Conservation (phyloP, 2,888 invertebrate species). For the Morpho deidamia region DNA sequence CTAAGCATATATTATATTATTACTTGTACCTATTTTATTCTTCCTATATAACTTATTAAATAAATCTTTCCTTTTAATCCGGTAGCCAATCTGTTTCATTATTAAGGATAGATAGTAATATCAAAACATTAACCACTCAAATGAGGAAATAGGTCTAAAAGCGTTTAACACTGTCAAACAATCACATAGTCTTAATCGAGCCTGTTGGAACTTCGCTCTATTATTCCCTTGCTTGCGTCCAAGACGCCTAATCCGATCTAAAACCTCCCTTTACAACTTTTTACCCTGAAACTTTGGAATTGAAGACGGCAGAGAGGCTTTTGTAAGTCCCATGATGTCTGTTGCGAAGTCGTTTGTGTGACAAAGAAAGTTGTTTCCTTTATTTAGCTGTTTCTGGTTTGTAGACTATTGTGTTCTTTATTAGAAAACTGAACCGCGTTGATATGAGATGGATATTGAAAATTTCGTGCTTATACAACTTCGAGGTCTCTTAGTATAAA, state of each 20-base stretch:
- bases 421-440: neutral
- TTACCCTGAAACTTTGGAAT: slow-evolving; percentile 35
- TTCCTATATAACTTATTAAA: too few relatives aligned
- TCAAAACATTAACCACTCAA: neutral
- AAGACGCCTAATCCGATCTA: slow-evolving; percentile 47
- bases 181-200: slow-evolving; percentile 5
- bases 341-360: slow-evolving; percentile 7
- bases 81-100: too few relatives aligned
- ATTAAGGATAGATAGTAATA: too few relatives aligned
- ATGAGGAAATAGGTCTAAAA: neutral
- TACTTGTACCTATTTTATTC: too few relatives aligned
- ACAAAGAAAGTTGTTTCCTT: slow-evolving; percentile 8
- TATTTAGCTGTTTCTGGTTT: neutral
- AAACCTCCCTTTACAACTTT: slow-evolving; percentile 45
- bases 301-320: slow-evolving; percentile 36
- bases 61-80: too few relatives aligned
- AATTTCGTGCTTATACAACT: too few relatives aligned
- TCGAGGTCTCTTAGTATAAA: too few relatives aligned
- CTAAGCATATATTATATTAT: too few relatives aligned
- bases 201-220: slow-evolving; percentile 56
- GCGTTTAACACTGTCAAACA: neutral
- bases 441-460: neutral
- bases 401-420: neutral
- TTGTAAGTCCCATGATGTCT: slow-evolving; percentile 22
- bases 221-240: slow-evolving; percentile 45